A percentile compares a stretch with the other conserved stretches of the same genome.
Evolutionary conservation across 2,797 vertebrate genomes (phyloP).

Genomic region (Manis javanica): DNA sequence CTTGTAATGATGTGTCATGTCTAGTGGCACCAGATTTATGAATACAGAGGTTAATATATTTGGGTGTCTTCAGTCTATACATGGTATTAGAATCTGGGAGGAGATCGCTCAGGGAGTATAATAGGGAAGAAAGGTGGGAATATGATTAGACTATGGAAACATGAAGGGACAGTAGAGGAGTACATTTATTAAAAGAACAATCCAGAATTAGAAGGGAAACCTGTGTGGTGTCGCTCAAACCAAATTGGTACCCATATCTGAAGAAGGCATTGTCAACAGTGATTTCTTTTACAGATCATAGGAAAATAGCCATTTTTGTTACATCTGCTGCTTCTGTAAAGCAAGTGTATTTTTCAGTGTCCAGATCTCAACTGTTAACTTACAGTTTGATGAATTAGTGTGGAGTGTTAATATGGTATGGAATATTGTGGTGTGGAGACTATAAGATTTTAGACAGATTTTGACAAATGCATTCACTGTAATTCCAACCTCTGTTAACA

Average conservation of each 20-base stretch:
- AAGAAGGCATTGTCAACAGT: neutral
- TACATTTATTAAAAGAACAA: neutral
- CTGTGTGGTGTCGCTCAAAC: neutral
- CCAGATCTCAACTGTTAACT: neutral
- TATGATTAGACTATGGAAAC: neutral
- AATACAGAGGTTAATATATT: neutral
- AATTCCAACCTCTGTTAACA: neutral
- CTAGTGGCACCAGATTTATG: neutral
- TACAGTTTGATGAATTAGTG: neutral
- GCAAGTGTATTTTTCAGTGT: neutral
- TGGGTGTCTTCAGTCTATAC: neutral
- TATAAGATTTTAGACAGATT: neutral
- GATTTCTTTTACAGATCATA: conserved; percentile 8
- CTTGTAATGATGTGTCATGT: neutral
- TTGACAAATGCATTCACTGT: neutral
- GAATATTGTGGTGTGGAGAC: no score
- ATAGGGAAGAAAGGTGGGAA: neutral
- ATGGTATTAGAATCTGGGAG: neutral
- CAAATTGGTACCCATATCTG: neutral
- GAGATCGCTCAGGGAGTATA: neutral
- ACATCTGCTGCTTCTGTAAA: neutral
- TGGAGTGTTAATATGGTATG: no score
- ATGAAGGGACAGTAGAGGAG: neutral
- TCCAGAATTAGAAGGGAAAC: neutral
- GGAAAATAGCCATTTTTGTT: neutral